Base-by-base conservation (phyloP, 2,888 invertebrate species). In the Carabus problematicus region DNA sequence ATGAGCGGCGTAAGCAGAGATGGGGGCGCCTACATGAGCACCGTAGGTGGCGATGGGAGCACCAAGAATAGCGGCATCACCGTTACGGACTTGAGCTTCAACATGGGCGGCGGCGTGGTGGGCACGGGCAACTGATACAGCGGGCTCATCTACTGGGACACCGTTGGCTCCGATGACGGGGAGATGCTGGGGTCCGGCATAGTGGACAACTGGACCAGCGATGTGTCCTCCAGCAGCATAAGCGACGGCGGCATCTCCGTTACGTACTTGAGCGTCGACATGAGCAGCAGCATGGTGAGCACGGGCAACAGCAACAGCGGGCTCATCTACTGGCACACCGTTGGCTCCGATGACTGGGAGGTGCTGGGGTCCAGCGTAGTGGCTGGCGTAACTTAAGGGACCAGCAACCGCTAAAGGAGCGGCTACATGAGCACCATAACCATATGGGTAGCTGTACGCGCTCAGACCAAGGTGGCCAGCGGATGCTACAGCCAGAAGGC, bases 61-160 rank as follows among this genome's bases (percentile, higher is more conserved):
- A 11, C 9, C 72, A 43, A 63, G 60, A 56, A 71, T 62, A 19
- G 70, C 84, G 83, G 76, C 74, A 39, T 72, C 70, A 54, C 75
- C 82, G 80, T 78, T 82, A 72, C 84, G 81, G 70, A 56, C 64
- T 72, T 78, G 79, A 69, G 80, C 80, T 73, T 56, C 71, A 41
- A 59, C 58, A 16, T 67, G 63, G 72, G 86, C 82, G 70, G 86
- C 86, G 72, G 87, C 86, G 18, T 54, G 49, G 1, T 41, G 84
- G 73, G 86, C 85, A 75, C 85, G 85, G 72, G 60, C 70, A 73
- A 73, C 29, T 71, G 49, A 56, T 71, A 59, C 8, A 64, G 67
- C 87, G 54, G 86, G 86, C 73, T 86, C 86, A 75, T 86, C 86
- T 60, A 85, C 83, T 69, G 87, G 86, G 73, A 86, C 86, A 11